Conservation (phyloP, 2,113 vertebrate species). For the Andinoacara biseriatus region DNA sequence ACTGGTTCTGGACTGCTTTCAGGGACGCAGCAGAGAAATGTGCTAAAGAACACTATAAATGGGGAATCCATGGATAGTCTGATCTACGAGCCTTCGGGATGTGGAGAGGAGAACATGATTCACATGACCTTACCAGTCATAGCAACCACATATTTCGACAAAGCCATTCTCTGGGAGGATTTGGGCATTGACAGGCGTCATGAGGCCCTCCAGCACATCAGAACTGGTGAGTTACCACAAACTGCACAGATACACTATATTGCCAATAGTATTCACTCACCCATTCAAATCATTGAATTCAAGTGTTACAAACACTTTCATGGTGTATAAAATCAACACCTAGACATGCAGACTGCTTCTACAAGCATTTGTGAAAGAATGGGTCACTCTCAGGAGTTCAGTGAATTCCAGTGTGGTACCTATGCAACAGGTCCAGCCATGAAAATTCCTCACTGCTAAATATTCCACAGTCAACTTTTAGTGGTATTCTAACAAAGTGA, state of each 20-base stretch:
- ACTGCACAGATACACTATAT: background rate
- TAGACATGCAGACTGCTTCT: too few species aligned
- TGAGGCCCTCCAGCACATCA: constrained; percentile 66
- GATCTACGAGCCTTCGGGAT: constrained; percentile 67
- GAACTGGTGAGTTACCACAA: constrained; percentile 53
- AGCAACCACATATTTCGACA: constrained; percentile 76
- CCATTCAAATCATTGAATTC: too few species aligned
- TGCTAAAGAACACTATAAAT: constrained; percentile 67
- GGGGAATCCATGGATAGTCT: constrained; percentile 43
- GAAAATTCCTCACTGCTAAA: too few species aligned
- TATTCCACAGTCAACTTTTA: too few species aligned
- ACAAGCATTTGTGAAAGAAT: too few species aligned
- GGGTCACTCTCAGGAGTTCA: too few species aligned
- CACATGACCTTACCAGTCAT: constrained; percentile 68
- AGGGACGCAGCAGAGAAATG: constrained; percentile 34
- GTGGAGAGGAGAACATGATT: constrained; percentile 81
- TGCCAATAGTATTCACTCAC: too few species aligned
- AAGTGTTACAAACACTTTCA: too few species aligned
- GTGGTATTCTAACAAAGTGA: too few species aligned
- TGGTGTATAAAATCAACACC: too few species aligned
- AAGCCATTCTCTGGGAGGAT: constrained; percentile 75
- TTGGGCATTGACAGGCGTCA: constrained; percentile 55
- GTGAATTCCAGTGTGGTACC: too few species aligned
- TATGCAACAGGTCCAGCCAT: too few species aligned
- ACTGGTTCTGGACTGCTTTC: background rate